Percentiles rank a stretch among this genome's conserved stretches.
These are phyloP conservation scores for Characodon lateralis DNA, from an alignment of 2,797 vertebrate species.

Conservation along the genomic window DNA sequence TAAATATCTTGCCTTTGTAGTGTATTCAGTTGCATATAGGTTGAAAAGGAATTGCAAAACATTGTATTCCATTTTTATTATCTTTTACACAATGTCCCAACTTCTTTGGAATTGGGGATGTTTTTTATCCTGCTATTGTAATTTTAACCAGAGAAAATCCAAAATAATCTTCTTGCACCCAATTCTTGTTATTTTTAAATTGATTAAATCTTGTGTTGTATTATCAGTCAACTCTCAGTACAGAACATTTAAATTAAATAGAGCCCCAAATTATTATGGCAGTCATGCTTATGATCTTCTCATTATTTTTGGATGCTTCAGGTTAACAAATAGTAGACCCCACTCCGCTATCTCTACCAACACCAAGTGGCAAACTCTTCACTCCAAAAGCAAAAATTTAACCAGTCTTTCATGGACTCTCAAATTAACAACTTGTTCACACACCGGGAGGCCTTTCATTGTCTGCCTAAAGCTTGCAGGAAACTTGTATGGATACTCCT, in stretches of 20 bases:
- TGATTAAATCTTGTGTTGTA: background rate
- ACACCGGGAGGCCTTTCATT: constrained; percentile 35
- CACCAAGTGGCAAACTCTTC: constrained; percentile 21
- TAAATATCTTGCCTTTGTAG: too few relatives aligned
- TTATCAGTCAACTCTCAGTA: background rate
- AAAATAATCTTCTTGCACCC: background rate
- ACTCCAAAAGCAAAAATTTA: constrained; percentile 33
- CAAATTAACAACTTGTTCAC: constrained; percentile 64
- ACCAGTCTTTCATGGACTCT: constrained; percentile 47
- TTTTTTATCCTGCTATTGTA: background rate
- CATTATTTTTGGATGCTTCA: constrained; percentile 26
- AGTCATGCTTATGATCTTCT: background rate
- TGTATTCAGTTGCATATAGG: too few relatives aligned
- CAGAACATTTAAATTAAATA: background rate
- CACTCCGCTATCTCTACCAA: background rate
- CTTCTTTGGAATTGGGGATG: background rate
- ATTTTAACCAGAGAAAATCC: background rate
- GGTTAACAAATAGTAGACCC: constrained; percentile 36
- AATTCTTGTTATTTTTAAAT: background rate
- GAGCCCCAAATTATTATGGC: background rate
- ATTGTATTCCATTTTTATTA: too few relatives aligned
- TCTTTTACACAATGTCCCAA: too few relatives aligned
- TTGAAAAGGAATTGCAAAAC: too few relatives aligned
- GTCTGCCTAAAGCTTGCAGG: constrained; percentile 17
- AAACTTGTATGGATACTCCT: constrained; percentile 54